These are phyloP conservation scores for Rugalucina vietnamica DNA, from an alignment of 2,888 invertebrate species.

Conservation along the genomic window DNA sequence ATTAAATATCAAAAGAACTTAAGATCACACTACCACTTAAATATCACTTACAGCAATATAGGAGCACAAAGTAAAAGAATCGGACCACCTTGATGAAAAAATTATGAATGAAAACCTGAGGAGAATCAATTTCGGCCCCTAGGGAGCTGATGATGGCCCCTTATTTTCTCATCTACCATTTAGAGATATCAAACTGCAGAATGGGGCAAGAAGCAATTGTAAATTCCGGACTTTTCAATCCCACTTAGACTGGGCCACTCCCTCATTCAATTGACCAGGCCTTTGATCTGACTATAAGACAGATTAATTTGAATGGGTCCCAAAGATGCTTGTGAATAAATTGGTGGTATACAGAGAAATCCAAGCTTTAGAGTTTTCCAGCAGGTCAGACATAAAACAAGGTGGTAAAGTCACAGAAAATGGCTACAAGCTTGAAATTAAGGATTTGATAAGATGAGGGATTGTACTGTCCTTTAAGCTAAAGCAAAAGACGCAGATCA, in stretches of 20 bases:
- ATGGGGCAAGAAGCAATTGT: neutral
- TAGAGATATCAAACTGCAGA: conserved; percentile 1
- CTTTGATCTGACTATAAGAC: neutral
- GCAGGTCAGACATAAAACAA: no score
- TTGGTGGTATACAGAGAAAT: no score
- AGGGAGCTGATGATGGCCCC: conserved; percentile 13
- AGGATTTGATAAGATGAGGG: no score
- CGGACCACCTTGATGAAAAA: neutral
- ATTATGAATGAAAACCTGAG: neutral
- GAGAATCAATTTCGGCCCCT: conserved; percentile 8
- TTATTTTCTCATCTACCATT: conserved; percentile 8
- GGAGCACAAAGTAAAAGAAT: neutral
- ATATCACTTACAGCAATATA: neutral
- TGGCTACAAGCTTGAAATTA: no score
- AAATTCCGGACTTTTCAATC: neutral
- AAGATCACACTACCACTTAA: neutral
- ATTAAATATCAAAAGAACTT: neutral
- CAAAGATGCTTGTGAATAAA: neutral
- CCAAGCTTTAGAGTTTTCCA: no score
- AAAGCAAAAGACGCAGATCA: no score
- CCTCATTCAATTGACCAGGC: neutral
- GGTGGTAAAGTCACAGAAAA: no score
- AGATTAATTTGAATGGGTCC: conserved; percentile 10
- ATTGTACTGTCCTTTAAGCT: no score
- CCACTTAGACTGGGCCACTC: neutral